Conservation (phyloP, 1,140 invertebrate species). For the Zaprionus davidi region DNA sequence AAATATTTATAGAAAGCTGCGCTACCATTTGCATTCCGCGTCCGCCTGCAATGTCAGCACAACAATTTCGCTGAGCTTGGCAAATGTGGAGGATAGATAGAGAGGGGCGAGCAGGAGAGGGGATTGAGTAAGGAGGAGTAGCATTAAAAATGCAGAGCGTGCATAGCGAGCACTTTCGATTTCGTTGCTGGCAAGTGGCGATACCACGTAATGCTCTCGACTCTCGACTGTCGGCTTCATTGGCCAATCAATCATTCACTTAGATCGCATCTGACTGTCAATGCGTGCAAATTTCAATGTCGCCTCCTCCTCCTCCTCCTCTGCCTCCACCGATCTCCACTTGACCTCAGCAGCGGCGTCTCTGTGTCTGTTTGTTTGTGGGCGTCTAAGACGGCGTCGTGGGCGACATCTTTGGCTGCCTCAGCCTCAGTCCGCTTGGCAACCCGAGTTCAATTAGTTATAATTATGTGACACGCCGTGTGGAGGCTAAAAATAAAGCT, state of each 20-base stretch:
- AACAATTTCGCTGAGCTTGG: neutral
- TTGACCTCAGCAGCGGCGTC: conserved; percentile 59
- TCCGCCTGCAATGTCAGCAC: conserved; percentile 19
- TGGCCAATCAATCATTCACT: conserved; percentile 41
- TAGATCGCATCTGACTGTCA: conserved; percentile 26
- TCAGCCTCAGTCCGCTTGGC: conserved; percentile 45
- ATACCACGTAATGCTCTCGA: conserved; percentile 16
- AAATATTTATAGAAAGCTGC: conserved; percentile 15
- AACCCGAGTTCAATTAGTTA: conserved; percentile 69
- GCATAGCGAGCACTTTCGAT: conserved; percentile 52
- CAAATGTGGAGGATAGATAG: neutral
- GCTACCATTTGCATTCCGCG: neutral
- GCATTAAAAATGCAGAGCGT: conserved; percentile 68
- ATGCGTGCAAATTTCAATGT: conserved; percentile 58
- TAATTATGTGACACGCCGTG: conserved; percentile 63
- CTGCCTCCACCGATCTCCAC: conserved; percentile 33
- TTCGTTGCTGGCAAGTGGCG: conserved; percentile 11
- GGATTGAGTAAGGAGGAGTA: neutral
- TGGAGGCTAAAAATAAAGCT: conserved; percentile 42
- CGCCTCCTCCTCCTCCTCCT: conserved; percentile 13
- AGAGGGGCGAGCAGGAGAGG: neutral
- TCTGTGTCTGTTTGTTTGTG: conserved; percentile 5
- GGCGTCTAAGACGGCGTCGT: conserved; percentile 11
- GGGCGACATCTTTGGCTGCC: conserved; percentile 37
- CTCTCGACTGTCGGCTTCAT: neutral